Base-by-base conservation (phyloP, 2,797 vertebrate genomes). In the Cynopterus sphinx region DNA sequence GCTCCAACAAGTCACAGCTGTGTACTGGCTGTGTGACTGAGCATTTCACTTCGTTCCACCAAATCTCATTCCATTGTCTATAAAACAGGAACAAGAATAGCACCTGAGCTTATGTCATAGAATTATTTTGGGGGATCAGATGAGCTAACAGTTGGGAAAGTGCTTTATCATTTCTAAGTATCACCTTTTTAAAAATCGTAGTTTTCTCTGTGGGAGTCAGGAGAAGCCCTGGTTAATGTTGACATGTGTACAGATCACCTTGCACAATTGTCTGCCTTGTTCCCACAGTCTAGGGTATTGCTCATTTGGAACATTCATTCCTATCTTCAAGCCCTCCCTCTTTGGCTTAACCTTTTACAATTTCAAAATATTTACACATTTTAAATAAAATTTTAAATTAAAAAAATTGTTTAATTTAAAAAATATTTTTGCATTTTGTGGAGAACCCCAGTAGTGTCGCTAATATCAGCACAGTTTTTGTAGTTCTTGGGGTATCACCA, bases 311-410 rank as follows among this genome's bases (percentile, higher is more conserved):
- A 41, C 13, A 77, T 59, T 71, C 31, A 53, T 26, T 93, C 39
- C 17, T 61, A 51, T 51, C 65, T 90, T 77, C 24, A 49, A 82
- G 41, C 17, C 36, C 31, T 67, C 68, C 49, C 9, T 82, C 78
- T 86, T 84, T 93, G 31, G 43, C 17, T 73, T 75, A 88, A 68
- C 21, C 28, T 90, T 83, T 92, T 74, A 13, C 15, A 49, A 73
- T 87, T 86, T 90, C 51, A 82, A 95, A 41, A 19, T 86, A 65
- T 70, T 94, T 81, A 73, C 26, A 85, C 26, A 43, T 65, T 73
- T 68, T 88, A 85, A 87, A 59, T 77, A 59, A 39, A 81, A 87
- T 24, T 46, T 59, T 39, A 63, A 79, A 46, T 36, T 39, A 6
- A 65, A 86, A 86, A 59, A 8, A 9, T 41, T 77, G 31, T 39